These are phyloP conservation scores for Chrysolina haemoptera DNA, from an alignment of 2,888 invertebrate genomes.

Conservation along the genomic window DNA sequence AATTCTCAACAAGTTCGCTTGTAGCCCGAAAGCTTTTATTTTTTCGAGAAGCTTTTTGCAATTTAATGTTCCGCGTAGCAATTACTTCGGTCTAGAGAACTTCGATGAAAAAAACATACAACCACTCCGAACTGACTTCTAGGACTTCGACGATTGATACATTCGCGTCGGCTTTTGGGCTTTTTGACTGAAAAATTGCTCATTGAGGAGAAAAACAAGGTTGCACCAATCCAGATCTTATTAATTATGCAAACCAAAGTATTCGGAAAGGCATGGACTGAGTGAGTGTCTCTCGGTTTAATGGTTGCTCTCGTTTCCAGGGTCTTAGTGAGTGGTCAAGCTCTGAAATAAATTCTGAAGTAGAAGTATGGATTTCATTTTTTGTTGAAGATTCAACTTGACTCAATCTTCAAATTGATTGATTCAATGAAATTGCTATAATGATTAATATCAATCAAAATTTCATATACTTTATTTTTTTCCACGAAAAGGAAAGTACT, in stretches of 20 bases:
- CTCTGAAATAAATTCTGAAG: too few relatives aligned
- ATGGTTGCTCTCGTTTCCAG: not conserved
- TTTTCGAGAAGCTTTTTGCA: not conserved
- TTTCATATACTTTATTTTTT: too few relatives aligned
- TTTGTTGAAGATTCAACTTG: too few relatives aligned
- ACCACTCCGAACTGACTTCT: slow-evolving; percentile 1
- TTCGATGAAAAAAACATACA: slow-evolving; percentile 10
- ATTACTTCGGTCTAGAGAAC: slow-evolving; percentile 4
- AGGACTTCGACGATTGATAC: slow-evolving; percentile 15
- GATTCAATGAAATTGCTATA: too few relatives aligned
- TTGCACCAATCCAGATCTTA: not conserved
- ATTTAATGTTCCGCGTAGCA: not conserved
- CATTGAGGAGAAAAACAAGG: slow-evolving; percentile 8
- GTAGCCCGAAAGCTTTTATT: not conserved
- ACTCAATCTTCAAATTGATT: too few relatives aligned
- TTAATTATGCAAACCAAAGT: slow-evolving; percentile 19
- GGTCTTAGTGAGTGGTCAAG: too few relatives aligned
- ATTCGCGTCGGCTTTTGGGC: not conserved
- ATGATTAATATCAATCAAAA: too few relatives aligned
- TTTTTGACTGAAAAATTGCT: slow-evolving; percentile 13
- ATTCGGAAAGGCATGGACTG: not conserved
- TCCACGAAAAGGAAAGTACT: too few relatives aligned
- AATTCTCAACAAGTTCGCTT: not conserved
- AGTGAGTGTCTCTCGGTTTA: not conserved
- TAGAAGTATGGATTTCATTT: too few relatives aligned